Conservation (phyloP, 1,140 invertebrate genomes). For the Orussus abietinus region DNA sequence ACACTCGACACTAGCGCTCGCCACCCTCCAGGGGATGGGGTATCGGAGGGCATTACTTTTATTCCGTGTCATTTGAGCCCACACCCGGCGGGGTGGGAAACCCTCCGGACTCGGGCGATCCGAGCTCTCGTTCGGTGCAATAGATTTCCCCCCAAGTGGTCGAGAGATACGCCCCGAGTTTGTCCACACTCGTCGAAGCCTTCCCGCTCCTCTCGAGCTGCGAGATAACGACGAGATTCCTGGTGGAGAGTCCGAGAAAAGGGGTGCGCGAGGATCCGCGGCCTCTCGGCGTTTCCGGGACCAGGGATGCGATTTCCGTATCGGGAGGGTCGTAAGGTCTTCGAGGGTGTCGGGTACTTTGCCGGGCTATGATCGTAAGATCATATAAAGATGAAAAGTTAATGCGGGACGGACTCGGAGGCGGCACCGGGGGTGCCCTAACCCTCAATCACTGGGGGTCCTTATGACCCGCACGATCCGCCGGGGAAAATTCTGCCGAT, state of each 20-base stretch:
- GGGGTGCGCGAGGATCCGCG: conserved; percentile 6
- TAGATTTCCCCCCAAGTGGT: conserved; percentile 46
- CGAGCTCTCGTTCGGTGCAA: conserved; percentile 23
- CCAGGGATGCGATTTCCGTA: conserved; percentile 20
- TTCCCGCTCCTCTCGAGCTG: not conserved
- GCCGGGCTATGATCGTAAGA: conserved; percentile 38
- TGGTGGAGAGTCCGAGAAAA: conserved; percentile 17
- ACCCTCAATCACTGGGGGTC: conserved; percentile 53
- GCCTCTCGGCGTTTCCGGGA: conserved; percentile 15
- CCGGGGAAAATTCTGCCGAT: conserved; percentile 50
- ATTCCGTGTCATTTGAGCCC: conserved; percentile 56
- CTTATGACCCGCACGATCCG: conserved; percentile 50
- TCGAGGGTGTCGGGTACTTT: no score
- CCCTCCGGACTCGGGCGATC: conserved; percentile 4
- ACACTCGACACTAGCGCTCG: conserved; percentile 25
- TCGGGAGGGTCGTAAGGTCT: no score
- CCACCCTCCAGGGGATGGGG: no score
- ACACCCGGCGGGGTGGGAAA: conserved; percentile 30
- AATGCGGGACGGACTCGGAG: conserved; percentile 35
- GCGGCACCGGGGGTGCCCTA: conserved; percentile 39
- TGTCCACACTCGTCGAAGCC: conserved; percentile 19
- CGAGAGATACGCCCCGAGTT: not conserved
- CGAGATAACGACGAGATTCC: not conserved
- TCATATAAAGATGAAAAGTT: conserved; percentile 55
- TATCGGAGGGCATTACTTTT: conserved; percentile 50